These are phyloP conservation scores for Liposcelis brunnea DNA, from an alignment of 2,888 invertebrate genomes.

Conservation along the genomic window DNA sequence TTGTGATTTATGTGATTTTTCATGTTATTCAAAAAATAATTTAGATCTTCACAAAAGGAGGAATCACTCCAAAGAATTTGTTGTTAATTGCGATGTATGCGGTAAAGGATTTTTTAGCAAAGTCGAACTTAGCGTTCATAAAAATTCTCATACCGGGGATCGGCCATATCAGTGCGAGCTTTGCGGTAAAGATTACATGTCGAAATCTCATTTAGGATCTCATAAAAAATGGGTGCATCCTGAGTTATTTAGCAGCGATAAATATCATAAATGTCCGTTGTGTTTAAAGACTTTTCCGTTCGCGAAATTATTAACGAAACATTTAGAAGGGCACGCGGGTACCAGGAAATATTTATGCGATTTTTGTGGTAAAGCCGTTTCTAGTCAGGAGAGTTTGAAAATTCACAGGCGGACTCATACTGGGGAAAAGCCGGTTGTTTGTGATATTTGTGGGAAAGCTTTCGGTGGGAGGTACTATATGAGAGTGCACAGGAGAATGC, in stretches of 20 bases:
- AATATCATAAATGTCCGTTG: not conserved
- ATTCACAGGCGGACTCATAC: constrained; percentile 12
- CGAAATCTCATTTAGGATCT: constrained; percentile 23
- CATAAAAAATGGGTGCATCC: not conserved
- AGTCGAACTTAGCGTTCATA: constrained; percentile 28
- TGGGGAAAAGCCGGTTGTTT: constrained; percentile 12
- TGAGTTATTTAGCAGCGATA: not conserved
- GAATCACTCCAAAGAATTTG: not conserved
- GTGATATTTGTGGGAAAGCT: constrained; percentile 11
- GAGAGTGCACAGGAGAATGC: constrained; percentile 10
- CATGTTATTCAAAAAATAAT: not conserved
- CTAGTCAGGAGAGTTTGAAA: constrained; percentile 8
- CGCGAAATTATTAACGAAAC: not conserved
- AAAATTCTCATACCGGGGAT: constrained; percentile 31
- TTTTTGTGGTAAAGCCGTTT: not conserved
- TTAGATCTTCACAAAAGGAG: not conserved
- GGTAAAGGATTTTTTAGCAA: constrained; percentile 31
- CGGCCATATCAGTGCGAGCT: constrained; percentile 32
- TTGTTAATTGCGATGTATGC: constrained; percentile 25
- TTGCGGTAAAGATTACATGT: constrained; percentile 33
- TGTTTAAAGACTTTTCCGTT: not conserved
- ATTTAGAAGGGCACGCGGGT: not conserved
- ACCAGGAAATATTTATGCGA: not conserved
- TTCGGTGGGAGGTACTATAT: constrained; percentile 3
- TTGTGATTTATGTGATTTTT: constrained; percentile 25